Conservation (phyloP, 2,888 invertebrate genomes). For the Acronicta alni region DNA sequence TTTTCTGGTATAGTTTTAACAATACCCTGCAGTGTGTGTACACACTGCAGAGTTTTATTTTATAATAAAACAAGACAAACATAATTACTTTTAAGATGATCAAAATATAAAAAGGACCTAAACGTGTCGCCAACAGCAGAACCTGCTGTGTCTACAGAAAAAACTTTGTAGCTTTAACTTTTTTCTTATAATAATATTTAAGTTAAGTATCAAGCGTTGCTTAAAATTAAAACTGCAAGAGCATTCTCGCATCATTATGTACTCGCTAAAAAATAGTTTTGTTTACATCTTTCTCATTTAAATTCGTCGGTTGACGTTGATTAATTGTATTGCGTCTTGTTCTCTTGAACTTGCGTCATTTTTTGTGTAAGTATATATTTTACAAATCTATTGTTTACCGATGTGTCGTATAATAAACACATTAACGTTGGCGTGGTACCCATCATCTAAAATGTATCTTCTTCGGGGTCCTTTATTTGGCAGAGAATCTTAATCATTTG, state of each 20-base stretch:
- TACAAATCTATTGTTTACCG: constrained; percentile 32
- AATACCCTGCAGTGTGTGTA: too few species aligned
- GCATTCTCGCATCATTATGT: constrained; percentile 18
- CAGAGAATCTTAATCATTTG: neutral
- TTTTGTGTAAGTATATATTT: constrained; percentile 18
- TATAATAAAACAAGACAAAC: too few species aligned
- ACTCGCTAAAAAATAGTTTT: constrained; percentile 22
- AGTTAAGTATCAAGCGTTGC: neutral
- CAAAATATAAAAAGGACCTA: too few species aligned
- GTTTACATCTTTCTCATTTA: constrained; percentile 21
- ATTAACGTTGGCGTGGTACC: constrained; percentile 17
- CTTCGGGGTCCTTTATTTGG: neutral
- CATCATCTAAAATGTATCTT: constrained; percentile 12
- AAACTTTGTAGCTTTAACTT: too few species aligned
- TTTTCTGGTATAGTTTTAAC: too few species aligned
- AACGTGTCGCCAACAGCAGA: too few species aligned
- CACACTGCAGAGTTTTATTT: too few species aligned
- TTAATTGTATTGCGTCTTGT: constrained; percentile 28
- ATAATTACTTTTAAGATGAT: too few species aligned
- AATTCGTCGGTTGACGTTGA: constrained; percentile 31
- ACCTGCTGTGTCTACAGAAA: too few species aligned
- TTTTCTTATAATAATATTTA: neutral
- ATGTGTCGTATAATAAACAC: constrained; percentile 30
- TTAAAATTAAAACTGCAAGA: constrained; percentile 9
- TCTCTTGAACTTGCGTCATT: constrained; percentile 32